Evolutionary conservation across 2,888 invertebrate species (phyloP), one percentile per base, ranked within the genome.

Genomic region (Drosophila hamatofila): DNA sequence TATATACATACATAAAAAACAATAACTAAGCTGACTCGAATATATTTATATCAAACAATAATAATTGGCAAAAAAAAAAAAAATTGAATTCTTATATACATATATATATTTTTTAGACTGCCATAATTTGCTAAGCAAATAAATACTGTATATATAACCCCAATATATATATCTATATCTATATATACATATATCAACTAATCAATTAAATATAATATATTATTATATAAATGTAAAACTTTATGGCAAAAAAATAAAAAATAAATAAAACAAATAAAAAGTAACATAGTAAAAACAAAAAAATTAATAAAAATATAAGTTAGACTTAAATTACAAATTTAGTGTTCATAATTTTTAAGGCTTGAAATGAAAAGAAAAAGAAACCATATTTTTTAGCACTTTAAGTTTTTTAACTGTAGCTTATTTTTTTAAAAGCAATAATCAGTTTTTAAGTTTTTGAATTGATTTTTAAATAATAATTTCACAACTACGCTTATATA

Each of bases 121-220:
- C 88, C 88, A 88, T 88, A 89, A 88, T 90, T 90, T 90, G 88
- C 88, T 88, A 79, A 90, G 84, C 91, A 90, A 91, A 87, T 86
- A 68, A 80, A 78, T 64, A 52, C 55, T 71, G 66, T 80, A 67
- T 67, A 76, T 70, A 73, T 66, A 80, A 35, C 21, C n/a, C 41
- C 48, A 46, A 44, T 39, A 60, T 48, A 60, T 46, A 62, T 58
- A 72, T 57, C 12, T 39, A 61, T 27, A 64, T 44, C 68, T 33
- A 41, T 18, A 54, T 16, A 67, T 25, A n/a, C n/a, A 57, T 11
- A 63, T 21, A 61, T 35, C 23, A 62, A 30, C 51, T 25, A 52
- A 42, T 41, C 51, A 42, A 44, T 30, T 72, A 79, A 76, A 78
- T 83, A 78, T 72, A 65, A 65, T 69, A 81, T 81, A 84, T 83